Percentiles rank a stretch among this genome's conserved stretches.
These are phyloP conservation scores for Enteromius unitaeniatus DNA, from an alignment of 2,797 vertebrate species.

Conservation along the genomic window DNA sequence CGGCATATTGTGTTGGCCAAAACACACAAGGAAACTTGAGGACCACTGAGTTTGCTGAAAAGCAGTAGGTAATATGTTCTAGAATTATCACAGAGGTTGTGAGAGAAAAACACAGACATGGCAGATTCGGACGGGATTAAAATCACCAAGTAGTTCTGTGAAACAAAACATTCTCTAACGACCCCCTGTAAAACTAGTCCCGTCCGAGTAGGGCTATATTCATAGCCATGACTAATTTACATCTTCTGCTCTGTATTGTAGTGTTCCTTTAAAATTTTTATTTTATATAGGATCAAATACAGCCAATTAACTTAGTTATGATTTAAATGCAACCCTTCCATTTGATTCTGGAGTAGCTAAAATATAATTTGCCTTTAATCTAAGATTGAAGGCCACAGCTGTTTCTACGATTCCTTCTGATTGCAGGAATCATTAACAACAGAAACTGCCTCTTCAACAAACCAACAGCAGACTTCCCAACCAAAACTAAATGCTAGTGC, in stretches of 20 bases:
- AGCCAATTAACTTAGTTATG: not conserved
- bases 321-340: not conserved
- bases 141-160: too few species aligned
- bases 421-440: constrained; percentile 6
- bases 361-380: not conserved
- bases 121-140: too few species aligned
- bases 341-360: not conserved
- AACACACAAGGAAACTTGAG: too few species aligned
- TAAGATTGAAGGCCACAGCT: constrained; percentile 3
- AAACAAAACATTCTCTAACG: too few species aligned
- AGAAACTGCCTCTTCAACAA: not conserved
- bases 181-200: too few species aligned
- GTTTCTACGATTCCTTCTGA: constrained; percentile 24
- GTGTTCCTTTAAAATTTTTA: not conserved
- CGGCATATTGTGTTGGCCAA: too few species aligned
- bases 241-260: not conserved
- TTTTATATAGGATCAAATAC: not conserved
- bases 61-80: too few species aligned
- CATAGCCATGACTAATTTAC: not conserved
- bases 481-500: not conserved
- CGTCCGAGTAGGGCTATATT: too few species aligned
- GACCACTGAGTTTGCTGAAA: too few species aligned
- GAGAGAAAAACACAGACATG: too few species aligned
- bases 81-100: too few species aligned
- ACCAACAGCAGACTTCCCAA: constrained; percentile 25